A percentile compares a stretch with the other conserved stretches of the same genome.
Evolutionary conservation across 2,113 vertebrate species (phyloP).

Genomic region (Cyprinodon variegatus): DNA sequence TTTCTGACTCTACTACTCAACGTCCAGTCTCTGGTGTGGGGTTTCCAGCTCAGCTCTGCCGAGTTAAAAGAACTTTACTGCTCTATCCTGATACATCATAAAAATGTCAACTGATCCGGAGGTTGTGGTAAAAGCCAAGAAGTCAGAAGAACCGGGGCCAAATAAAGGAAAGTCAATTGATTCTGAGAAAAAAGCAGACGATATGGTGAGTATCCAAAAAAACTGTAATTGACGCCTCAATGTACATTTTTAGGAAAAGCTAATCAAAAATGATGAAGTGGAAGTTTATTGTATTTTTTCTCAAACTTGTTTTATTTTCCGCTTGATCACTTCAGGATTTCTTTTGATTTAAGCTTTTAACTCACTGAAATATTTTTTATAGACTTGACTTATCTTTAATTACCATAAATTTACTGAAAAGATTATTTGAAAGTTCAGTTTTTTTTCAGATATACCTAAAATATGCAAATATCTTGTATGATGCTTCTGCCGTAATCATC

Average conservation of each 20-base stretch:
- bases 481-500: too few relatives aligned
- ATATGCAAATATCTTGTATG: too few relatives aligned
- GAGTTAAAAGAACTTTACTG: not conserved
- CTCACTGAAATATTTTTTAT: not conserved
- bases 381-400: not conserved
- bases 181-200: not conserved
- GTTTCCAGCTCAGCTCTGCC: not conserved
- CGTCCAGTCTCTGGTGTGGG: too few relatives aligned
- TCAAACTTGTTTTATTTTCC: too few relatives aligned
- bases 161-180: constrained; percentile 1
- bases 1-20: not conserved
- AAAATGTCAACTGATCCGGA: not conserved
- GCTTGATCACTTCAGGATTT: too few relatives aligned
- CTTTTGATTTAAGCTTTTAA: too few relatives aligned
- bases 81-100: not conserved
- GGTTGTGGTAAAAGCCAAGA: not conserved
- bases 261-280: not conserved
- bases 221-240: not conserved
- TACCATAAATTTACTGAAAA: not conserved
- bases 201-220: not conserved
- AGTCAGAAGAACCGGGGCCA: not conserved
- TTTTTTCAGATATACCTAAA: not conserved
- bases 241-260: not conserved
- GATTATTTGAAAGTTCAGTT: not conserved
- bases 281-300: not conserved